Base-by-base conservation (phyloP, 1,140 invertebrate genomes). In the Aphidius gifuensis region DNA sequence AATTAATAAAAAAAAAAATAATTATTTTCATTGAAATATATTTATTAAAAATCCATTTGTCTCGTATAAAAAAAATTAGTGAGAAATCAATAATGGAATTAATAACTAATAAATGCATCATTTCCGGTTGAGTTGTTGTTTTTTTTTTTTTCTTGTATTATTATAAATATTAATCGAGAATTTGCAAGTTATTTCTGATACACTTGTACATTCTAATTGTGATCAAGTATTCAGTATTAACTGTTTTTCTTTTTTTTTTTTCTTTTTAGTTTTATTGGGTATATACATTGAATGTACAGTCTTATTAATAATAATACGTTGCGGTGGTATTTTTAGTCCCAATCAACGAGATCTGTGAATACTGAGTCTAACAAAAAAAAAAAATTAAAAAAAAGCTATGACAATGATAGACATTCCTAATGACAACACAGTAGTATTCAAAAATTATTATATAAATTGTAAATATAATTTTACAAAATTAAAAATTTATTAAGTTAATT, bases 231-330 rank as follows among this genome's bases (percentile, higher is more conserved):
- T 32, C 23, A 32, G 23, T 32, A 32, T 32, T 32, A 32, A 32
- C 4, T 32, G 23, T 32, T 3, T 32, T 55, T 46, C 48, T 5
- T 43, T 21, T 53, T 51, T 16, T 32, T 61, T 55, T 61, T 45
- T 44, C 21, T 57, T 38, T 55, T 42, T 55, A 39, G 43, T 21
- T 8, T 46, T 16, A 54, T 51, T 47, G 46, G 38, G 55, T 65
- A 62, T 65, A 58, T 65, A 65, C 60, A 65, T 39, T 55, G 55
- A 65, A 53, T 62, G 16, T 65, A 65, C 64, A 65, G 53, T 55
- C 60, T 61, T 62, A 62, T 38, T 23, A 46, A 62, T 65, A 65
- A 61, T 65, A 65, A 65, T 65, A 65, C 64, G 57, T 62, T 59
- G 45, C 60, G 64, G 61, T 58, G 44, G 43, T 61, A 58, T 39